Conservation (phyloP, 1,140 invertebrate species). For the Wiebesia pumilae region DNA sequence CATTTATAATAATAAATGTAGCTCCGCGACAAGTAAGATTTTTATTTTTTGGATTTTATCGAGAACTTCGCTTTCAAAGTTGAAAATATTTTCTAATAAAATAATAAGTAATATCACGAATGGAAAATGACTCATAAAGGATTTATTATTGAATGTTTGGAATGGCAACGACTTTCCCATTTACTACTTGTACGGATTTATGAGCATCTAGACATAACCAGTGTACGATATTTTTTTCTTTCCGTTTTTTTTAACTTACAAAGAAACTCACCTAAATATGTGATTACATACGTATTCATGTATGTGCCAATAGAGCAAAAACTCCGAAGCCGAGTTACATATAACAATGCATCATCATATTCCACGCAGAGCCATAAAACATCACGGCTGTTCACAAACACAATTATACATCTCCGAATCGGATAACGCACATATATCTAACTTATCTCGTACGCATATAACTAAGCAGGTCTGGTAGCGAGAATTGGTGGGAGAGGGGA, state of each 20-base stretch:
- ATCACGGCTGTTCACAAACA: slow-evolving; percentile 12
- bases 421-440: slow-evolving; percentile 41
- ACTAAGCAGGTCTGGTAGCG: neutral
- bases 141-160: neutral
- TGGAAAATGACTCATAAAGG: neutral
- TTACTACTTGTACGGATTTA: too few relatives aligned
- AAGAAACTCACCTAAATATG: slow-evolving; percentile 24
- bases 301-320: slow-evolving; percentile 32
- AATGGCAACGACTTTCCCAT: too few relatives aligned
- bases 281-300: neutral
- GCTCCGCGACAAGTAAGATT: too few relatives aligned
- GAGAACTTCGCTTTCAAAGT: too few relatives aligned
- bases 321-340: slow-evolving; percentile 6
- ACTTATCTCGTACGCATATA: slow-evolving; percentile 37
- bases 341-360: slow-evolving; percentile 42
- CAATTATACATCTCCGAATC: slow-evolving; percentile 39
- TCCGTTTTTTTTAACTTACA: neutral
- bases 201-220: too few relatives aligned
- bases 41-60: too few relatives aligned
- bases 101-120: neutral
- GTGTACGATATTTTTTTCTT: too few relatives aligned
- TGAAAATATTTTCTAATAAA: too few relatives aligned
- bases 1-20: too few relatives aligned
- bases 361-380: slow-evolving; percentile 4
- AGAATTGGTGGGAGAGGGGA: neutral